Conservation (phyloP, 2,888 invertebrate genomes). For the Herminia tarsipennalis region DNA sequence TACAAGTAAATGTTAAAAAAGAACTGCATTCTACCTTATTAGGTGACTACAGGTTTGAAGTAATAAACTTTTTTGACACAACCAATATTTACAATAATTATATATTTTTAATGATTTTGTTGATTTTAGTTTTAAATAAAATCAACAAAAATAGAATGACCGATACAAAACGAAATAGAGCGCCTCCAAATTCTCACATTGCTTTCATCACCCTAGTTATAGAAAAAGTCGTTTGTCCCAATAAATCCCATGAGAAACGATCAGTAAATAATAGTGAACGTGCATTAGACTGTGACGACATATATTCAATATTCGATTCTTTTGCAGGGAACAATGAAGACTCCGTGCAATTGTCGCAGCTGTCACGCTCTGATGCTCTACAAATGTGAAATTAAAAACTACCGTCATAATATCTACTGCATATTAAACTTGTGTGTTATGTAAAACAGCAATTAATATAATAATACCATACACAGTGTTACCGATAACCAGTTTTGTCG, state of each 20-base stretch:
- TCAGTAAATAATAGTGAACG: conserved; percentile 53
- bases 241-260: conserved; percentile 58
- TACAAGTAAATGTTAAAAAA: too few relatives aligned
- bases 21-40: too few relatives aligned
- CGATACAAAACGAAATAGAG: background rate
- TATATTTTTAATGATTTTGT: too few relatives aligned
- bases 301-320: conserved; percentile 61
- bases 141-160: background rate
- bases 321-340: conserved; percentile 58
- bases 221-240: conserved; percentile 44
- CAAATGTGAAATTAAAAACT: conserved; percentile 40
- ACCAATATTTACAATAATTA: too few relatives aligned
- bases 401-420: too few relatives aligned
- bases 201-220: conserved; percentile 41
- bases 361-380: conserved; percentile 44
- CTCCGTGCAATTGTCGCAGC: conserved; percentile 51
- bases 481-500: too few relatives aligned
- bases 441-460: too few relatives aligned
- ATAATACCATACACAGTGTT: too few relatives aligned
- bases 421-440: too few relatives aligned
- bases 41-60: too few relatives aligned
- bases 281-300: conserved; percentile 63
- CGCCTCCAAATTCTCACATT: conserved; percentile 31
- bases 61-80: too few relatives aligned
- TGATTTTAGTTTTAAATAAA: background rate